Evolutionary conservation across 1,140 invertebrate species (phyloP).

Genomic region (Oreohelix idahoensis): DNA sequence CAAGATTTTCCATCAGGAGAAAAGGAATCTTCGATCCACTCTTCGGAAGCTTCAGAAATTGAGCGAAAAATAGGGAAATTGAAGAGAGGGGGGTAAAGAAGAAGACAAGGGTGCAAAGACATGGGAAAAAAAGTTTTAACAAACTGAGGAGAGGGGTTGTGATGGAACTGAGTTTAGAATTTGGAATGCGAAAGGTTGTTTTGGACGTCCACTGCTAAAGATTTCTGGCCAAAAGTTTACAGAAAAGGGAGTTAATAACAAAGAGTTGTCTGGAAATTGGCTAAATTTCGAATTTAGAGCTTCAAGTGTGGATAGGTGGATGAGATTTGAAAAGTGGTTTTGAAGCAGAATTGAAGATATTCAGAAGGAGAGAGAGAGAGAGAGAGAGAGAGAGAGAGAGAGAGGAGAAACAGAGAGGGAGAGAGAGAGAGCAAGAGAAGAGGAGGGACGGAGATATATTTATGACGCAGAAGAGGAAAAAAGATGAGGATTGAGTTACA

Average conservation of each 20-base stretch:
- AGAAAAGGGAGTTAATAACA: neutral
- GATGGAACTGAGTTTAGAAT: conserved; percentile 3
- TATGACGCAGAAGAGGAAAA: no score
- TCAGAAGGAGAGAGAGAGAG: no score
- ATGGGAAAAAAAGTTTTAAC: neutral
- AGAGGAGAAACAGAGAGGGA: no score
- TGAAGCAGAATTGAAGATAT: no score
- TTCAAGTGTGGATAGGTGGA: neutral
- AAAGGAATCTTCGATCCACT: neutral
- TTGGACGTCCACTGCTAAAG: neutral
- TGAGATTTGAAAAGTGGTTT: conserved; percentile 3
- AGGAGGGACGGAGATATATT: no score
- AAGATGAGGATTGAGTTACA: no score
- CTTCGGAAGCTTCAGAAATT: neutral
- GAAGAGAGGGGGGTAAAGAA: neutral
- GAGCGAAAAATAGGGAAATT: neutral
- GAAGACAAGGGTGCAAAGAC: neutral
- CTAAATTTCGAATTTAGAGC: neutral
- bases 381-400: no score
- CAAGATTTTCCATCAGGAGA: neutral
- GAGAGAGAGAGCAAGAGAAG: no score
- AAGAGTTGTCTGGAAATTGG: neutral
- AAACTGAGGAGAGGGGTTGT: neutral
- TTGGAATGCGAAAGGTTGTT: neutral
- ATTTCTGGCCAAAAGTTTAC: neutral